Base-by-base conservation (phyloP, 2,888 invertebrate genomes). In the Vesta saturnalis region DNA sequence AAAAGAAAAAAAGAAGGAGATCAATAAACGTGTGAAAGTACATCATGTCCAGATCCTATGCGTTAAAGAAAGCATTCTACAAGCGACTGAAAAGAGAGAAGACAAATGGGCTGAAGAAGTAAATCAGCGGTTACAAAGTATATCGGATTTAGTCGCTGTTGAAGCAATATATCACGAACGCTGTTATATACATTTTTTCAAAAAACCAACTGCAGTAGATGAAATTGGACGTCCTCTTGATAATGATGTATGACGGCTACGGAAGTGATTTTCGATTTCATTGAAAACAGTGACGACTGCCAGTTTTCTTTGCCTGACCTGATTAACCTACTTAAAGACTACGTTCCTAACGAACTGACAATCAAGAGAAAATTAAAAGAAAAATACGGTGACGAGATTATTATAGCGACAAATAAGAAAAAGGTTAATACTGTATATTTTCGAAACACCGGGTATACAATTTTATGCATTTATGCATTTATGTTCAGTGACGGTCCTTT, bases 261-360 rank as follows among this genome's bases (percentile, higher is more conserved):
- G n/a, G n/a, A 12, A 6, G 47, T 47, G 14, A 47, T 47, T 12
- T 47, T 12, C 14, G 47, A 47, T 47, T 47, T 47, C 14, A 47
- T 47, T 47, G 47, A 47, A 47, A 47, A 47, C n/a, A 47, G 47
- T 14, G 14, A 47, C 14, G 47, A 47, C 10, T 47, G 14, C 15
- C 47, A 47, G 14, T 15, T 47, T 47, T 47, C 47, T 12, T 5
- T 47, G 47, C 15, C 47, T 15, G 47, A 47, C 8, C 5, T 47
- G 47, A 12, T 47, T 6, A 47, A 14, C 47, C 14, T 47, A 47
- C 15, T 47, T 4, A 14, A 47, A 47, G 47, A 14, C n/a, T 47
- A 47, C 47, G 47, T 47, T 47, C 47, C 47, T 14, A 14, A 15
- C 47, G 47, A 47, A 47, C 47, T 6, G 4, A 47, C 47, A 47